Evolutionary conservation across 2,113 vertebrate species (phyloP).

Genomic region (Pangasianodon gigas): DNA sequence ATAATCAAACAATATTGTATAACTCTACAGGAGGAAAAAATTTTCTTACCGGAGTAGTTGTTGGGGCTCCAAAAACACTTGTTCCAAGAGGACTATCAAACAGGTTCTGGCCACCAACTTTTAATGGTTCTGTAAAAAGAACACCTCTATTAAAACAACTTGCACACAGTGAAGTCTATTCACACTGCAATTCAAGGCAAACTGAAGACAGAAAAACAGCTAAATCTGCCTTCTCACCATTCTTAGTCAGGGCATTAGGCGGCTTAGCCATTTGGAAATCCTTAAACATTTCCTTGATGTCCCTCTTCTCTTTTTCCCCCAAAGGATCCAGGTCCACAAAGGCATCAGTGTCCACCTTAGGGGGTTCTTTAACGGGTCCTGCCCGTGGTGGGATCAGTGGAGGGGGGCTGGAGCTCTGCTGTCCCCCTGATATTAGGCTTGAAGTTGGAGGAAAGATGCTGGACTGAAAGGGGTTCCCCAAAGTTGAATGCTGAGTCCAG

Average conservation of each 20-base stretch:
- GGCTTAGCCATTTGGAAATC: conserved; percentile 82
- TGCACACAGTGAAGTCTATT: not conserved
- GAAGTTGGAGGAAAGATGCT: conserved; percentile 35
- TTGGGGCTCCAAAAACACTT: conserved; percentile 46
- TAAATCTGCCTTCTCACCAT: conserved; percentile 64
- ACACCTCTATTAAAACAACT: not conserved
- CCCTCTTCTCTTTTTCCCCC: conserved; percentile 79
- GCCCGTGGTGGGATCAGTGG: conserved; percentile 52
- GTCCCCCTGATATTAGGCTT: conserved; percentile 14
- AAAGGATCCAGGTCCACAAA: conserved; percentile 83
- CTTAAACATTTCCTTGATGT: conserved; percentile 84
- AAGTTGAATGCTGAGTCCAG: conserved; percentile 42
- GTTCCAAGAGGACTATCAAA: conserved; percentile 53
- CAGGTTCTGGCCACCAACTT: conserved; percentile 49
- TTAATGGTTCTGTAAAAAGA: conserved; percentile 45
- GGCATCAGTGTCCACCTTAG: conserved; percentile 75
- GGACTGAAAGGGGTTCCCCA: conserved; percentile 54
- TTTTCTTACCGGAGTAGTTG: conserved; percentile 41
- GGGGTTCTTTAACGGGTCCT: conserved; percentile 63
- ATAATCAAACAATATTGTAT: not conserved
- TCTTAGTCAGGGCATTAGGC: conserved; percentile 76
- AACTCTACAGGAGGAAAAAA: not conserved
- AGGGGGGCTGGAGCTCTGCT: conserved; percentile 47
- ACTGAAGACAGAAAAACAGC: not conserved
- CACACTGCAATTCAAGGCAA: not conserved